Conservation (phyloP, 2,113 vertebrate genomes). For the Spilogale gracilis region DNA sequence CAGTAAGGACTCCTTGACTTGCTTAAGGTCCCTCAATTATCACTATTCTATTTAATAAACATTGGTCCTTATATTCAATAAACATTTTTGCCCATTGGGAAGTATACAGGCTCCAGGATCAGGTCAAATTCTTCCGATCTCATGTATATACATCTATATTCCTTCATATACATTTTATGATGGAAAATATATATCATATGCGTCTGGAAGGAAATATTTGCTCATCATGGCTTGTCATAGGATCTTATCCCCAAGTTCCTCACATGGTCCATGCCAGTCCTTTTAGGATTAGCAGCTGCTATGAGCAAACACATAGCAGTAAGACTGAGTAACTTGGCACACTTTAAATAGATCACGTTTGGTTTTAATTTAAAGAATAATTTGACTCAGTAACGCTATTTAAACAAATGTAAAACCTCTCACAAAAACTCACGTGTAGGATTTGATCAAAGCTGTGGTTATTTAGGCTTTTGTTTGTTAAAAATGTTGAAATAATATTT, state of each 20-base stretch:
- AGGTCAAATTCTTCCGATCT: neutral
- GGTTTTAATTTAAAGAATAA: conserved; percentile 83
- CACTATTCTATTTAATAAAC: neutral
- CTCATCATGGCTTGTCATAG: conserved; percentile 59
- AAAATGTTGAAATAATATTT: conserved; percentile 71
- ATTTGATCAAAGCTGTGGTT: conserved; percentile 79
- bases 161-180: conserved; percentile 55
- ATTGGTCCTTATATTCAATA: neutral
- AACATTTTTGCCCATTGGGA: neutral
- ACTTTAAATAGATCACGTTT: conserved; percentile 75
- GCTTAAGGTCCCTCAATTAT: neutral
- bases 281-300: conserved; percentile 80
- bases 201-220: conserved; percentile 77
- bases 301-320: conserved; percentile 67
- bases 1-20: neutral
- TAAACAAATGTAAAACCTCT: conserved; percentile 79
- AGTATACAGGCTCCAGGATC: neutral
- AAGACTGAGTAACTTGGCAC: conserved; percentile 75
- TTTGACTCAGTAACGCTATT: conserved; percentile 69
- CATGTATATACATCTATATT: neutral
- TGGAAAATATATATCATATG: conserved; percentile 69
- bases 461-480: conserved; percentile 78
- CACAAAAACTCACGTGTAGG: conserved; percentile 67
- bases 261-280: conserved; percentile 52
- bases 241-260: conserved; percentile 46